These are phyloP conservation scores for Eupithecia pulchellata DNA, from an alignment of 2,888 invertebrate species.

Conservation along the genomic window DNA sequence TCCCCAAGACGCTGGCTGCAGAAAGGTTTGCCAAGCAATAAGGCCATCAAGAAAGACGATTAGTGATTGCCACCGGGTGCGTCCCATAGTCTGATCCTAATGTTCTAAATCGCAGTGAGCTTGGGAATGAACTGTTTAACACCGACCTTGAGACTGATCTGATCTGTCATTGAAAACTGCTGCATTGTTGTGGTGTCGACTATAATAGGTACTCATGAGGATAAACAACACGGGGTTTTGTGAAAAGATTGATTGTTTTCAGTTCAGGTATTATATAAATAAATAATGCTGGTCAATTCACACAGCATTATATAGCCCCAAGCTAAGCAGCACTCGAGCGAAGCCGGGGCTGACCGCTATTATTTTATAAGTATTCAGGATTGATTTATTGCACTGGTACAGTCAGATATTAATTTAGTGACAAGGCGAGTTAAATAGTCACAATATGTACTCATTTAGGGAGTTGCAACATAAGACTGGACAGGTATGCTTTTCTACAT, in stretches of 20 bases:
- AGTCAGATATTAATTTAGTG: no score
- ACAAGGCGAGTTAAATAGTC: no score
- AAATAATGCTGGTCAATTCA: no score
- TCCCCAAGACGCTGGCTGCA: not conserved
- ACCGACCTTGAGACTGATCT: conserved; percentile 42
- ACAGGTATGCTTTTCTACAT: no score
- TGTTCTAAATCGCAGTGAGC: conserved; percentile 7
- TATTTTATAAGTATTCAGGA: not conserved
- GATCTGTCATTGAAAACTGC: conserved; percentile 52
- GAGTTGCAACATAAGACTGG: no score
- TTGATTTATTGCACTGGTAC: no score
- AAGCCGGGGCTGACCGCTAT: no score
- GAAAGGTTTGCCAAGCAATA: not conserved
- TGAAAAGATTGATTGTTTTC: not conserved
- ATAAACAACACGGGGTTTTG: not conserved
- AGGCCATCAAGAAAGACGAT: not conserved
- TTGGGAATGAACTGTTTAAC: conserved; percentile 8
- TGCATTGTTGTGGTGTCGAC: conserved; percentile 38
- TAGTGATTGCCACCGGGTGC: not conserved
- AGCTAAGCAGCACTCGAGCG: no score
- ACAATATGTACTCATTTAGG: no score
- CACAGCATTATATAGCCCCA: no score
- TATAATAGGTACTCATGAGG: conserved; percentile 5
- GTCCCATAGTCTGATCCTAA: not conserved
- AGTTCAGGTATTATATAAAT: not conserved